phyloP scores from a whole-genome alignment of 2,113 vertebrate genomes.

The Capreolus pygargus region DNA sequence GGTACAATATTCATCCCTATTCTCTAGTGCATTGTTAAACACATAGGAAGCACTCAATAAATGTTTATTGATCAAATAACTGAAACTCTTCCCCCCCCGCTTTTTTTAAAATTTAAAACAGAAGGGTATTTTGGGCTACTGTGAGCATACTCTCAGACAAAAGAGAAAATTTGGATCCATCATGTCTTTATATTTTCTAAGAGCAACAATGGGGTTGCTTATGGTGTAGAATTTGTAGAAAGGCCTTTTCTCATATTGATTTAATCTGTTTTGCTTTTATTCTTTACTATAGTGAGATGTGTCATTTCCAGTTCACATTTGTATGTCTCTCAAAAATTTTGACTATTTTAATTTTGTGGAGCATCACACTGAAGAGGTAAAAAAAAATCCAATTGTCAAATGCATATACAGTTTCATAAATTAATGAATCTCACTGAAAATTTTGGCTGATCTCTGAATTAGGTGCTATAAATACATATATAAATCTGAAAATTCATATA shows the following conservation, averaged over 20 bases:
- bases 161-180: background rate
- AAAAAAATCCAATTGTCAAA: background rate
- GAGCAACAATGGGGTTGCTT: background rate
- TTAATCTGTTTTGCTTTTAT: background rate
- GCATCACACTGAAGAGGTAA: background rate
- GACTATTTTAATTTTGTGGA: background rate
- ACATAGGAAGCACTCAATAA: background rate
- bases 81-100: background rate
- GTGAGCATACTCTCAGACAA: background rate
- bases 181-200: background rate
- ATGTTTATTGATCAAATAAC: background rate
- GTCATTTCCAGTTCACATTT: background rate
- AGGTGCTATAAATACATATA: background rate
- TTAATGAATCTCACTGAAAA: conserved; percentile 21
- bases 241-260: background rate
- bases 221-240: background rate
- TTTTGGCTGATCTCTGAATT: background rate
- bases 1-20: background rate
- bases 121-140: background rate
- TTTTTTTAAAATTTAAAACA: background rate
- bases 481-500: background rate
- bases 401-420: background rate
- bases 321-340: background rate
- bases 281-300: background rate
- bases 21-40: background rate